A percentile compares a stretch with the other conserved stretches of the same genome.
Conservation (phyloP, 2,888 invertebrate genomes). For the Reticulitermes lucifugus region DNA sequence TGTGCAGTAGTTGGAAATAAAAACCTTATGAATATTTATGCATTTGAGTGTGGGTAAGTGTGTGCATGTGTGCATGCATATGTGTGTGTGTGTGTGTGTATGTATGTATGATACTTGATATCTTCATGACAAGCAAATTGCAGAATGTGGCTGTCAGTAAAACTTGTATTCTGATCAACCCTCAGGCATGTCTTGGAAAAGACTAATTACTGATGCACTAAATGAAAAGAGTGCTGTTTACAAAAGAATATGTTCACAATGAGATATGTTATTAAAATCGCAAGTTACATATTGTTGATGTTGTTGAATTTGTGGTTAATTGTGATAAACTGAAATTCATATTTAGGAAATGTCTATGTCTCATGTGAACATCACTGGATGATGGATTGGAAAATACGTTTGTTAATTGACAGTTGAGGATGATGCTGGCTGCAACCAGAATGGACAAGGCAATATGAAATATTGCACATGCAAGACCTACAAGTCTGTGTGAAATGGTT, state of each 20-base stretch:
- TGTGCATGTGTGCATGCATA: no score
- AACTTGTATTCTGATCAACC: conserved; percentile 14
- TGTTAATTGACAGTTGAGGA: conserved; percentile 22
- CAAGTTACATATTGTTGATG: conserved; percentile 33
- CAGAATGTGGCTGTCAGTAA: background rate
- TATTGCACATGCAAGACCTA: background rate
- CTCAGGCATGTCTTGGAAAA: background rate
- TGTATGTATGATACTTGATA: background rate
- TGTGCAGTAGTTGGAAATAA: no score
- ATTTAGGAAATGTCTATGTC: conserved; percentile 12
- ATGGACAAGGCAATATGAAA: conserved; percentile 25
- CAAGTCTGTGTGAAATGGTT: conserved; percentile 21
- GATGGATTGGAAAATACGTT: conserved; percentile 11
- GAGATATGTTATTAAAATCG: conserved; percentile 18
- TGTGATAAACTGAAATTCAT: conserved; percentile 8
- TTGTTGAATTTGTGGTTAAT: conserved; percentile 30
- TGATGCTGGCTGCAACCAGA: background rate
- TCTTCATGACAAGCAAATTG: background rate
- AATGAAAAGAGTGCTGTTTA: background rate
- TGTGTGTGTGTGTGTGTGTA: no score
- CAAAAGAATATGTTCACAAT: conserved; percentile 15
- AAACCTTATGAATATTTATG: no score
- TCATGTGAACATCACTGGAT: conserved; percentile 18
- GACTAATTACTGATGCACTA: background rate
- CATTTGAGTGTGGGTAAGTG: no score